phyloP scores from a whole-genome alignment of 2,888 invertebrate species.

The Drosophila eohydei region DNA sequence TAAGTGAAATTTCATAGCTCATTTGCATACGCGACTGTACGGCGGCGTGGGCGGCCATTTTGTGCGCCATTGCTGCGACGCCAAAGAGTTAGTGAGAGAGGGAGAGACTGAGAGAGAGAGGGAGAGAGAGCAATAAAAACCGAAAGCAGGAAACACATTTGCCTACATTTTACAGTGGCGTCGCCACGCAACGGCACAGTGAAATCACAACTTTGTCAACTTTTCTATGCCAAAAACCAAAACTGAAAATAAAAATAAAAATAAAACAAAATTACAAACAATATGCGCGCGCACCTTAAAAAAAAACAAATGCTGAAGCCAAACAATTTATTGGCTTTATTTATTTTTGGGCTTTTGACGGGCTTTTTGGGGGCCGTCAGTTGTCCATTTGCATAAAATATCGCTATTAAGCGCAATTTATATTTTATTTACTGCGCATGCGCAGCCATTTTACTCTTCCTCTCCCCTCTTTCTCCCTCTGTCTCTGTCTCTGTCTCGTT shows the following conservation, averaged over 20 bases:
- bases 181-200: conserved; percentile 33
- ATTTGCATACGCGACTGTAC: conserved; percentile 58
- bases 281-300: conserved; percentile 55
- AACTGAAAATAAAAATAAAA: neutral
- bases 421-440: conserved; percentile 74
- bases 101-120: neutral
- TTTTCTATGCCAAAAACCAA: conserved; percentile 48
- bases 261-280: conserved; percentile 5
- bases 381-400: conserved; percentile 72
- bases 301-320: conserved; percentile 22
- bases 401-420: conserved; percentile 73
- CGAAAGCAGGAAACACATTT: conserved; percentile 71
- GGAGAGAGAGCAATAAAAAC: conserved; percentile 54
- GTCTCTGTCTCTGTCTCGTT: neutral
- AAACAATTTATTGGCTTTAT: conserved; percentile 47
- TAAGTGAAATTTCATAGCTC: conserved; percentile 52
- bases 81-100: neutral
- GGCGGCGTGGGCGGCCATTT: conserved; percentile 58
- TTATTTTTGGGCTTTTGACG: conserved; percentile 47
- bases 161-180: conserved; percentile 47
- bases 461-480: neutral
- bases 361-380: conserved; percentile 44
- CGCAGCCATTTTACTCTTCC: conserved; percentile 66
- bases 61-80: conserved; percentile 53
- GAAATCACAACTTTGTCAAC: conserved; percentile 59